Percentiles rank a stretch among this genome's conserved stretches.
These are phyloP conservation scores for Heliconius ethilla DNA, from an alignment of 2,888 invertebrate species.

Conservation along the genomic window DNA sequence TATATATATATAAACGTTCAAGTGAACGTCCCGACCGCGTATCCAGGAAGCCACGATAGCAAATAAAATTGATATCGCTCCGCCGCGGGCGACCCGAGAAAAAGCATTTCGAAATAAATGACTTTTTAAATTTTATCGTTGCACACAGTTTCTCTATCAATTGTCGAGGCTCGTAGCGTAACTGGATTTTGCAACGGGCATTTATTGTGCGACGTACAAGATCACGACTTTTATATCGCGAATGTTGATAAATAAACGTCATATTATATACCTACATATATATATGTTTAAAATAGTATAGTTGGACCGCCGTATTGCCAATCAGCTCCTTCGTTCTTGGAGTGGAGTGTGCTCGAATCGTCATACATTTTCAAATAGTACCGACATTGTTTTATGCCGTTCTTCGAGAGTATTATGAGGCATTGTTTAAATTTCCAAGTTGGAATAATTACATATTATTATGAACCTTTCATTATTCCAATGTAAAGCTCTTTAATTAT, in stretches of 20 bases:
- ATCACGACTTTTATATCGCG: constrained; percentile 71
- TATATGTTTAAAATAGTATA: constrained; percentile 53
- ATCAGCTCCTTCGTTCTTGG: constrained; percentile 33
- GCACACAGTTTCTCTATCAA: constrained; percentile 82
- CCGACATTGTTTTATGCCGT: constrained; percentile 24
- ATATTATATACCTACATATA: constrained; percentile 28
- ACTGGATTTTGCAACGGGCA: constrained; percentile 77
- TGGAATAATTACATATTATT: constrained; percentile 32
- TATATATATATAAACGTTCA: constrained; percentile 40
- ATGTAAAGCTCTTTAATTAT: constrained; percentile 28
- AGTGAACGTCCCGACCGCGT: constrained; percentile 43
- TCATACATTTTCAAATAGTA: constrained; percentile 29
- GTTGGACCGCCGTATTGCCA: constrained; percentile 44
- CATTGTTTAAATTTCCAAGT: constrained; percentile 32
- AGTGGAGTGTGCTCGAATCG: constrained; percentile 26
- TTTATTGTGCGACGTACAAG: constrained; percentile 78
- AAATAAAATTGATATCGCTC: constrained; percentile 81
- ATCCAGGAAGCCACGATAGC: constrained; percentile 71
- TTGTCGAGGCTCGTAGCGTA: constrained; percentile 78
- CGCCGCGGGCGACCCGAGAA: constrained; percentile 78
- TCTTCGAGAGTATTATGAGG: constrained; percentile 27
- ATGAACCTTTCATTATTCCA: constrained; percentile 23
- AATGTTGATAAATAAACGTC: constrained; percentile 60
- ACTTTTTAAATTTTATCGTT: constrained; percentile 83
- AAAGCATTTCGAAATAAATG: constrained; percentile 82